These are phyloP conservation scores for Erebia epiphron DNA, from an alignment of 2,888 invertebrate genomes.

Conservation along the genomic window DNA sequence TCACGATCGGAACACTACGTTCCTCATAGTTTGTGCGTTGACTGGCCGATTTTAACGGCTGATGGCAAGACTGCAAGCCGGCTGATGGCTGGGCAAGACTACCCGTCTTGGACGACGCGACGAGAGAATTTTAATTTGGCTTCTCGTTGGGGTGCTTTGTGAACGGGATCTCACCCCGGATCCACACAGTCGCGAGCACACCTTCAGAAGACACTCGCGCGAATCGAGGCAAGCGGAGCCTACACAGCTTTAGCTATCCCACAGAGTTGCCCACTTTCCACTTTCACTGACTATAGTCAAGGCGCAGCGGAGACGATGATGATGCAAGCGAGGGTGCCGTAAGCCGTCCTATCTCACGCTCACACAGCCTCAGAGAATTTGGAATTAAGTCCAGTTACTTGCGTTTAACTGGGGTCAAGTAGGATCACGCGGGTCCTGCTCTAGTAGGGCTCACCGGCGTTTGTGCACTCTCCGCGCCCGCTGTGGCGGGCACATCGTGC, in stretches of 20 bases:
- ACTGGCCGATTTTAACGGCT: slow-evolving; percentile 3
- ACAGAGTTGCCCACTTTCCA: background rate
- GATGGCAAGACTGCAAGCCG: too few relatives aligned
- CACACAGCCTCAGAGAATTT: background rate
- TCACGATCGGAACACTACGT: slow-evolving; percentile 31
- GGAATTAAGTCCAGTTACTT: background rate
- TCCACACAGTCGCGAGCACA: background rate
- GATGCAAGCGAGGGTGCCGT: too few relatives aligned
- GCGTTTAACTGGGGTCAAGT: slow-evolving; percentile 24
- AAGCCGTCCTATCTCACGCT: too few relatives aligned
- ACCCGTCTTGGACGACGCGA: background rate
- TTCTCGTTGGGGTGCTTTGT: background rate
- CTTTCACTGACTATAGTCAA: too few relatives aligned
- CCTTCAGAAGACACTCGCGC: background rate
- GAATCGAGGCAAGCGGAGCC: background rate
- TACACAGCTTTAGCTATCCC: too few relatives aligned
- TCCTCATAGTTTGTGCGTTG: slow-evolving; percentile 23
- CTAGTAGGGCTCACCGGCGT: slow-evolving; percentile 49
- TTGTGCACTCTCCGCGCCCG: slow-evolving; percentile 15
- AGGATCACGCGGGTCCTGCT: slow-evolving; percentile 58
- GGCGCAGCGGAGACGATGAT: too few relatives aligned
- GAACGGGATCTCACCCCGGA: background rate
- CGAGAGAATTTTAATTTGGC: background rate
- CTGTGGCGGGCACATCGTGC: slow-evolving; percentile 42
- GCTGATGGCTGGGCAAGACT: slow-evolving; percentile 20